These are phyloP conservation scores for Blastobasis lacticolella DNA, from an alignment of 2,888 invertebrate species.

Conservation along the genomic window DNA sequence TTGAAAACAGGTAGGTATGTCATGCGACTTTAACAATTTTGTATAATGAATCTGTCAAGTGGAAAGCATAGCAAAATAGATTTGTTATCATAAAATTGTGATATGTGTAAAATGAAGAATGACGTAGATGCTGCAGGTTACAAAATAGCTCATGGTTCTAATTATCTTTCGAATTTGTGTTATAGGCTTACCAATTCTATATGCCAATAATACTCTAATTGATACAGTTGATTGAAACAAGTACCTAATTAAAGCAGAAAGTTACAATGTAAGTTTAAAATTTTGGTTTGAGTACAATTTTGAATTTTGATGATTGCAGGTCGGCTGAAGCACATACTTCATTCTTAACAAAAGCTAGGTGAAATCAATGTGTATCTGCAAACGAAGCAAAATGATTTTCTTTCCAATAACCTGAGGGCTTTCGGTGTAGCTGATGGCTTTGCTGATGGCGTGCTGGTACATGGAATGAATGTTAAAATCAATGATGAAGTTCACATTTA, in stretches of 20 bases:
- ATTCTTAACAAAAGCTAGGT: neutral
- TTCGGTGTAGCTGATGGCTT: constrained; percentile 73
- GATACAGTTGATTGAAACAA: neutral
- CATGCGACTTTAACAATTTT: no score
- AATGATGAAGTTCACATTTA: neutral
- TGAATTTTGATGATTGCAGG: neutral
- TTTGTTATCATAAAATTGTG: no score
- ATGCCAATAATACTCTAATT: neutral
- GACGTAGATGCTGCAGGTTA: no score
- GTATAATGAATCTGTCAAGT: no score
- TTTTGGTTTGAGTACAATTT: neutral
- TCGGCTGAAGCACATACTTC: constrained; percentile 1
- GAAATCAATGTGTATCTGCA: constrained; percentile 2
- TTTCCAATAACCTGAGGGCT: constrained; percentile 62
- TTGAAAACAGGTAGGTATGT: no score
- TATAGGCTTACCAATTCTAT: neutral
- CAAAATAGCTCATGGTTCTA: no score
- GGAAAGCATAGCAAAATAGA: no score
- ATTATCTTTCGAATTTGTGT: neutral
- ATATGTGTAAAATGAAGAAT: no score
- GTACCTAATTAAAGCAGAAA: neutral
- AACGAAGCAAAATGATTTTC: constrained; percentile 40
- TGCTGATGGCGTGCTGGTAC: constrained; percentile 70
- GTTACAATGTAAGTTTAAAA: neutral
- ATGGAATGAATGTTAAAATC: constrained; percentile 53